Evolutionary conservation across 2,797 vertebrate genomes (phyloP).

Genomic region (Clamator glandarius): DNA sequence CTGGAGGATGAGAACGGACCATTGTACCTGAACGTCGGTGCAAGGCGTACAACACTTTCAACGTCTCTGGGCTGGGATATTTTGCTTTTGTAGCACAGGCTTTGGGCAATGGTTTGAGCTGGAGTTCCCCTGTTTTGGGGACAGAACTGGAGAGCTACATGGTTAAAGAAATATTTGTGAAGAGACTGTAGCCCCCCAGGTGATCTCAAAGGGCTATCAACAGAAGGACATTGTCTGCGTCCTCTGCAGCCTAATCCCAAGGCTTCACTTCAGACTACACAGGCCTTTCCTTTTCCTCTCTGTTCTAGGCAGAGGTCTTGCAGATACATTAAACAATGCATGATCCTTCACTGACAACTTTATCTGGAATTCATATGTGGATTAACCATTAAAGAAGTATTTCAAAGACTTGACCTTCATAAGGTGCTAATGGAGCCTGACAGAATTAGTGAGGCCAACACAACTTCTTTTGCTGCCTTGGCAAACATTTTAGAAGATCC

Average conservation of each 20-base stretch:
- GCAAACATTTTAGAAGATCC: not conserved
- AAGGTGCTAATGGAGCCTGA: not conserved
- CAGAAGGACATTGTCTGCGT: not conserved
- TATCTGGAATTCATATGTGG: not conserved
- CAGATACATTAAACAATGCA: not conserved
- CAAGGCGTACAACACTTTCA: not conserved
- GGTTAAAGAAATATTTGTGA: not conserved
- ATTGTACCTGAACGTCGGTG: not conserved
- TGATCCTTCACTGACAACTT: not conserved
- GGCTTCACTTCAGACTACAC: not conserved
- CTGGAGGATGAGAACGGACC: too few relatives aligned
- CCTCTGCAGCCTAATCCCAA: not conserved
- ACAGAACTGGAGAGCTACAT: not conserved
- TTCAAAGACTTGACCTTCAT: not conserved
- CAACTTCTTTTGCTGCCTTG: not conserved
- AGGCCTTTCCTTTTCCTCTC: not conserved
- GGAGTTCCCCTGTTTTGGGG: not conserved
- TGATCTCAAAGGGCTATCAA: not conserved
- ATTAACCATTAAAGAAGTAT: not conserved
- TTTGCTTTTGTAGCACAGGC: not conserved
- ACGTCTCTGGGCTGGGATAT: not conserved
- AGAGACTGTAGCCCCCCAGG: not conserved
- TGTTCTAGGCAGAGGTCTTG: not conserved
- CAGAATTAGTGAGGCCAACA: not conserved
- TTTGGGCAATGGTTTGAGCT: not conserved